Evolutionary conservation across 2,888 invertebrate species (phyloP).

Genomic region (Euzetes globulus): DNA sequence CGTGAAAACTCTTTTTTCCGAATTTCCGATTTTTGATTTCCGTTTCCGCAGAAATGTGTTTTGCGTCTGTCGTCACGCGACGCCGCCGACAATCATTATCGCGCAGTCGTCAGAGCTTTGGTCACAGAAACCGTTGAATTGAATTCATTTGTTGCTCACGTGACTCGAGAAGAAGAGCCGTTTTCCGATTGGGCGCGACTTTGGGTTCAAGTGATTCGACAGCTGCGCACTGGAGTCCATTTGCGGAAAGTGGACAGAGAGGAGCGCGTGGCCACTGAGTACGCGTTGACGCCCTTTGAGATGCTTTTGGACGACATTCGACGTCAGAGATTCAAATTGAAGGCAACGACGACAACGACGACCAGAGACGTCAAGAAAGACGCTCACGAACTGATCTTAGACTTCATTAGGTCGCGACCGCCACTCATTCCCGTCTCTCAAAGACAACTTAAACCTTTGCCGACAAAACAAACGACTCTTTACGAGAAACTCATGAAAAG

Average conservation of each 20-base stretch:
- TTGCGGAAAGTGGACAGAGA: slow-evolving; percentile 69
- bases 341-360: slow-evolving; percentile 71
- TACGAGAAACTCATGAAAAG: slow-evolving; percentile 78
- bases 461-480: slow-evolving; percentile 63
- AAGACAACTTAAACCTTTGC: slow-evolving; percentile 64
- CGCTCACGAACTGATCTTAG: slow-evolving; percentile 88
- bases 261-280: slow-evolving; percentile 61
- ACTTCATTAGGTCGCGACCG: slow-evolving; percentile 91
- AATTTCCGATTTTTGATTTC: too few relatives aligned
- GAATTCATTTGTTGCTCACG: slow-evolving; percentile 68
- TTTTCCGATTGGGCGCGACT: slow-evolving; percentile 71
- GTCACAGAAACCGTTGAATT: slow-evolving; percentile 85
- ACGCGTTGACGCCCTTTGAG: slow-evolving; percentile 90
- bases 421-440: slow-evolving; percentile 84
- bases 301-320: slow-evolving; percentile 93
- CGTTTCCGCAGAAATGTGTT: not conserved
- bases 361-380: slow-evolving; percentile 75
- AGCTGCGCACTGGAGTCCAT: slow-evolving; percentile 81
- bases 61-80: slow-evolving; percentile 57
- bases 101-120: slow-evolving; percentile 82
- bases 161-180: not conserved
- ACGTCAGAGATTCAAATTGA: slow-evolving; percentile 75
- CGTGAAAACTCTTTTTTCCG: not conserved
- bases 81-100: too few relatives aligned
- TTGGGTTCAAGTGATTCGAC: slow-evolving; percentile 90